These are phyloP conservation scores for Benthosema pterotum DNA, from an alignment of 2,797 vertebrate genomes.

Conservation along the genomic window DNA sequence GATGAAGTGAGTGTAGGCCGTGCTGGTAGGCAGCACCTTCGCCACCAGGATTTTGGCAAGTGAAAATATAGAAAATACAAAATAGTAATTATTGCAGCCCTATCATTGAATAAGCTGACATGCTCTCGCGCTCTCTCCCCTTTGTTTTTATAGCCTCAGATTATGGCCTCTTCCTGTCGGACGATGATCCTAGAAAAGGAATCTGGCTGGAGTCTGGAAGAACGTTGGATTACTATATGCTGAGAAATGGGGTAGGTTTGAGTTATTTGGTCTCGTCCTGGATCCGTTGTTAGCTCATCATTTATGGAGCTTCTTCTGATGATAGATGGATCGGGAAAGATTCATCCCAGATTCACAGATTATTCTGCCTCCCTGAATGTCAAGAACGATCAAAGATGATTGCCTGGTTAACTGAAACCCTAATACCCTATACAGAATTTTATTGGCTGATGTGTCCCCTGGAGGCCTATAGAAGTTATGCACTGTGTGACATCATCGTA, in stretches of 20 bases:
- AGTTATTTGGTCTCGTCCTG: conserved; percentile 39
- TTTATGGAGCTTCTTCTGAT: conserved; percentile 28
- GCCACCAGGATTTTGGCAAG: no score
- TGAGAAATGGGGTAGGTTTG: conserved; percentile 92
- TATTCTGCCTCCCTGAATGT: conserved; percentile 27
- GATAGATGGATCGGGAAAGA: not conserved
- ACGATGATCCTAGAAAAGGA: conserved; percentile 97
- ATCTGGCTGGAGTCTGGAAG: conserved; percentile 98
- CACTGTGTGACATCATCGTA: no score
- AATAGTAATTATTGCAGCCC: no score
- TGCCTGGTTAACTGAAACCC: no score
- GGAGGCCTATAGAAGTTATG: no score
- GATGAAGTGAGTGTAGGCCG: no score
- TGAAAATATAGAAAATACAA: no score
- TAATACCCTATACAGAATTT: no score
- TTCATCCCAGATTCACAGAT: conserved; percentile 1
- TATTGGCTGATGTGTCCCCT: no score
- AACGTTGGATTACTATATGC: conserved; percentile 99
- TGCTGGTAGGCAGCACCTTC: no score
- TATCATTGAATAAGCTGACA: conserved; percentile 2
- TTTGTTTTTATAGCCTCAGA: conserved; percentile 88
- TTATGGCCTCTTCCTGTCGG: conserved; percentile 96
- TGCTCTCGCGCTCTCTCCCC: conserved; percentile 8
- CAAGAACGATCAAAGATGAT: not conserved
- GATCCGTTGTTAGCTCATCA: conserved; percentile 33